These are phyloP conservation scores for Julus scandinavius DNA, from an alignment of 2,888 invertebrate species.

Conservation along the genomic window DNA sequence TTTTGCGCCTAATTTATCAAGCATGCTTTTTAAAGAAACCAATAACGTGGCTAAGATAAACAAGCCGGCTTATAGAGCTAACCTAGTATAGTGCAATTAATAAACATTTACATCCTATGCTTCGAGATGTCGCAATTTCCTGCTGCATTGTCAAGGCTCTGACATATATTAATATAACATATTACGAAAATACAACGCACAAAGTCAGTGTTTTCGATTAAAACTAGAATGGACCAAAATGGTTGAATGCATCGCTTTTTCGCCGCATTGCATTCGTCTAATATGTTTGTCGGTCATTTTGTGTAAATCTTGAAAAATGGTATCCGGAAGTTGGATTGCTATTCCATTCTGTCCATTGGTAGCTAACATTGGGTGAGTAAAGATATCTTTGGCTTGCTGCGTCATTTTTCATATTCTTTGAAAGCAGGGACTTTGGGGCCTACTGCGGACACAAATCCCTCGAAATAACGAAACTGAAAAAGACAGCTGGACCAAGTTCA, in stretches of 20 bases:
- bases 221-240: neutral
- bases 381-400: neutral
- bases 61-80: neutral
- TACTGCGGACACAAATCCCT: slow-evolving; percentile 31
- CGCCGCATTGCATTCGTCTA: neutral
- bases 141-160: neutral
- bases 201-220: neutral
- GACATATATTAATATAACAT: neutral
- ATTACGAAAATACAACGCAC: neutral
- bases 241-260: neutral
- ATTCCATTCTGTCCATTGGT: neutral
- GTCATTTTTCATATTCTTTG: neutral
- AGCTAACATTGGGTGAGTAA: neutral
- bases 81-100: slow-evolving; percentile 7
- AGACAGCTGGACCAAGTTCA: slow-evolving; percentile 21
- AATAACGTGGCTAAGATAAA: neutral
- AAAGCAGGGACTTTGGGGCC: neutral
- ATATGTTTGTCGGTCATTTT: neutral
- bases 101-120: neutral
- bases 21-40: neutral
- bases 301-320: slow-evolving; percentile 36
- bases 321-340: neutral
- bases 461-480: neutral
- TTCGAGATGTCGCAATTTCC: neutral
- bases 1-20: neutral